Base-by-base conservation (phyloP, 2,113 vertebrate species). In the Girardinichthys multiradiatus region DNA sequence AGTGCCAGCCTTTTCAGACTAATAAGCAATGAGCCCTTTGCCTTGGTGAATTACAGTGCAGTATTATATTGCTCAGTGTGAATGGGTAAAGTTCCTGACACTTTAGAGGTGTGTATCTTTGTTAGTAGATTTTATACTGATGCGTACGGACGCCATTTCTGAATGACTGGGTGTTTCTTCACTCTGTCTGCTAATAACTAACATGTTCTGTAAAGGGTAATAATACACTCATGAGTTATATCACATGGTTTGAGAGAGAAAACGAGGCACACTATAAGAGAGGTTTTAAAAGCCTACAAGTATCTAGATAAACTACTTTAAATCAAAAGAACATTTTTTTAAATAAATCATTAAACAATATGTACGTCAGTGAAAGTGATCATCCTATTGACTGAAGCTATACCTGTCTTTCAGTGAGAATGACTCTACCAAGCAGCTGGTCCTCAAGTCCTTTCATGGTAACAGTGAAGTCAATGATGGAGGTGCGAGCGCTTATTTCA, bases 401-500 rank as follows among this genome's bases (percentile, higher is more conserved):
- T 82, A 98, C 98, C 95, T 97, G 95, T 81, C 98, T 98, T 90
- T 99, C 98, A 28, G 92, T 96, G 63, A 99, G 95, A 87, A 99
- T 97, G 81, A 98, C 98, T 91, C 97, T 94, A n/a, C 97, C 96
- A 14, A 99, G 92, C 35, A 99, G 92, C 77, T 99, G 97, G 81
- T 99, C 97, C 88, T 99, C 98, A 67, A 99, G 93, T 57, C 98
- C 98, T 77, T 94, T 96, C 95, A 97, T 95, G 30, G 97, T 99
- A 76, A 99, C 97, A 0, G 97, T 98, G 86, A 99, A 99, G 88
- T 99, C 97, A 27, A 99, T 96, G 78, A 99, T 95, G 70, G 97
- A 95, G 31, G 95, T 96, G 27, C 95, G 96, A 57, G 97, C 97
- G 45, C 96, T 98, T 74, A 98, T 95, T 93, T 99, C 98, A 0